These are phyloP conservation scores for Dryobates pubescens DNA, from an alignment of 2,797 vertebrate species.

Conservation along the genomic window DNA sequence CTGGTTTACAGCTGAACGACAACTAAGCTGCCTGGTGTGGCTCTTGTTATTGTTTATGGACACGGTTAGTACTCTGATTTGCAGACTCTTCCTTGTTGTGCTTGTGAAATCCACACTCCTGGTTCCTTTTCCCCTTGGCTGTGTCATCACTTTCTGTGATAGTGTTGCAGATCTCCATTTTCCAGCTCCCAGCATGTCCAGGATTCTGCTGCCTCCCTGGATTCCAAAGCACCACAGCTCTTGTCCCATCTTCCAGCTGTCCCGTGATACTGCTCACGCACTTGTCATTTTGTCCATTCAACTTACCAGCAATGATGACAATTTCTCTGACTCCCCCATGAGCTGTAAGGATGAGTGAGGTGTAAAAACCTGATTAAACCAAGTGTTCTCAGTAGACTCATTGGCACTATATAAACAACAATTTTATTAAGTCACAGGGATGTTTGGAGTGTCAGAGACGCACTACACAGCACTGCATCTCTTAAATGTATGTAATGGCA, in stretches of 20 bases:
- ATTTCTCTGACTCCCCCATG: neutral
- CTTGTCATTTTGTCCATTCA: neutral
- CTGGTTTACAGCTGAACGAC: neutral
- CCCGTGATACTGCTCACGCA: neutral
- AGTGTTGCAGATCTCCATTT: neutral
- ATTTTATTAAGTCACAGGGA: neutral
- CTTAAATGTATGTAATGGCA: neutral
- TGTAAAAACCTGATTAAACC: neutral
- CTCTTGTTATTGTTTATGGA: neutral
- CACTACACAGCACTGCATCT: neutral
- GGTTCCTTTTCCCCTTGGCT: neutral
- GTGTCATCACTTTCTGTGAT: neutral
- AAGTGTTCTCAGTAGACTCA: neutral
- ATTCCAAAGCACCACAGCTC: neutral
- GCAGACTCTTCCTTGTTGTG: neutral
- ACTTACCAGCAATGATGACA: neutral
- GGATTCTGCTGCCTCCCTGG: neutral
- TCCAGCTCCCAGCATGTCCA: neutral
- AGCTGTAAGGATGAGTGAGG: neutral
- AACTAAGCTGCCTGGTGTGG: neutral
- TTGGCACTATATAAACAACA: neutral
- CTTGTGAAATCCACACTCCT: neutral
- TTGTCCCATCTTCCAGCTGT: neutral
- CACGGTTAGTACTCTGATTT: neutral
- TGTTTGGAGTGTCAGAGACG: neutral